These are phyloP conservation scores for Ptychochromis oligacanthus DNA, from an alignment of 2,113 vertebrate species.

Conservation along the genomic window DNA sequence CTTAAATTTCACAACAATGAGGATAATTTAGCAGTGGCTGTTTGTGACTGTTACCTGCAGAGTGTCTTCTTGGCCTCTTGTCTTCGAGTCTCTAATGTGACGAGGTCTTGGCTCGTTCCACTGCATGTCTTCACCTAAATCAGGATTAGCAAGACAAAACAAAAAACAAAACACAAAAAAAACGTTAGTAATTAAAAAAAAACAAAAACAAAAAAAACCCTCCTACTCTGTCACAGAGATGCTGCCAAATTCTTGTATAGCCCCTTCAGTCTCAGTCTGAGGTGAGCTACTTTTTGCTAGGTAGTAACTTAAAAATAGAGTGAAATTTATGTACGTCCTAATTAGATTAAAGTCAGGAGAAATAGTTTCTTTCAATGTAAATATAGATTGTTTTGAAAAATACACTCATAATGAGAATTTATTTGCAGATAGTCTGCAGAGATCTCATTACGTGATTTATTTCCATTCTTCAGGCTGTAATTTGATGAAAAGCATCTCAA, in stretches of 20 bases:
- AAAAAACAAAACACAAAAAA: no score
- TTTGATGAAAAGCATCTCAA: constrained; percentile 20
- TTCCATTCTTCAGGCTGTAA: background rate
- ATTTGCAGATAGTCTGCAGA: background rate
- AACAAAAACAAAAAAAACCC: no score
- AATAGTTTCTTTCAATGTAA: background rate
- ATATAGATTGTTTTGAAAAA: constrained; percentile 9
- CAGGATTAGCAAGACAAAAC: no score
- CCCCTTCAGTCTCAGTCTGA: background rate
- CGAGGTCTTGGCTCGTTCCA: constrained; percentile 91
- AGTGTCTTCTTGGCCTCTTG: constrained; percentile 88
- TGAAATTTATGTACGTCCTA: background rate
- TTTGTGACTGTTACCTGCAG: constrained; percentile 86
- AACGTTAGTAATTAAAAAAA: background rate
- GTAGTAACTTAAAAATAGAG: background rate
- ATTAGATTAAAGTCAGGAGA: background rate
- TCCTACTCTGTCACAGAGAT: background rate
- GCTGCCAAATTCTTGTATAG: background rate
- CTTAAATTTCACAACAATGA: no score
- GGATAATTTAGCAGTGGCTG: background rate
- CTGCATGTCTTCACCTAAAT: constrained; percentile 89
- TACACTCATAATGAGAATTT: constrained; percentile 23
- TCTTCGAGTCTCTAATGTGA: constrained; percentile 90
- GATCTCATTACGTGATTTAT: constrained; percentile 19
- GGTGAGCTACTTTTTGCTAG: background rate